A percentile compares a stretch with the other conserved stretches of the same genome.
phyloP scores from a whole-genome alignment of 2,113 vertebrate genomes.

The Odobenus rosmarus region DNA sequence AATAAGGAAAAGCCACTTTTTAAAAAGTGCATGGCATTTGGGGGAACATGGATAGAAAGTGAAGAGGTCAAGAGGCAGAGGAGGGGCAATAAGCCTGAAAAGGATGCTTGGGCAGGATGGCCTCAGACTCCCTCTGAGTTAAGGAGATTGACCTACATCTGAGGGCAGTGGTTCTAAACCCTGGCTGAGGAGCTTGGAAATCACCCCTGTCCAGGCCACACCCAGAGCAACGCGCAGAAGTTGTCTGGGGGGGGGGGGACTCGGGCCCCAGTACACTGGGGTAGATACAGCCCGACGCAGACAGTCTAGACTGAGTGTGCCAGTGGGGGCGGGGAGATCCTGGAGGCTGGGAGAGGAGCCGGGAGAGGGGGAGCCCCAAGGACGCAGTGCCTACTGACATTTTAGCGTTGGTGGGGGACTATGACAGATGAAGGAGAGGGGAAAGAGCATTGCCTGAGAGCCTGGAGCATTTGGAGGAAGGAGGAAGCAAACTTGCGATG shows the following conservation, averaged over 20 bases:
- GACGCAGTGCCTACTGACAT: fast-evolving
- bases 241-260: neutral
- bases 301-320: neutral
- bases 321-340: neutral
- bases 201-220: fast-evolving
- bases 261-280: neutral
- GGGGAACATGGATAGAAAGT: neutral
- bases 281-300: fast-evolving
- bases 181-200: neutral
- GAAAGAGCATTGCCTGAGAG: neutral
- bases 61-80: neutral
- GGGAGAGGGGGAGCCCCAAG: neutral
- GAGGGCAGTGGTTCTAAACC: neutral
- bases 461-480: neutral
- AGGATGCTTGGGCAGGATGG: neutral
- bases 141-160: neutral
- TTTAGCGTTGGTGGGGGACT: neutral
- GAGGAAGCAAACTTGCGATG: neutral
- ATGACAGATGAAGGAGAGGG: neutral
- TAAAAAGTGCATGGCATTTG: neutral
- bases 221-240: neutral
- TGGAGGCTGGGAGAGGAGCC: neutral
- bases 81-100: neutral
- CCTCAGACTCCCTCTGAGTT: neutral
- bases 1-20: neutral